Evolutionary conservation across 2,797 vertebrate genomes (phyloP).

Genomic region (Heliangelus exortis): DNA sequence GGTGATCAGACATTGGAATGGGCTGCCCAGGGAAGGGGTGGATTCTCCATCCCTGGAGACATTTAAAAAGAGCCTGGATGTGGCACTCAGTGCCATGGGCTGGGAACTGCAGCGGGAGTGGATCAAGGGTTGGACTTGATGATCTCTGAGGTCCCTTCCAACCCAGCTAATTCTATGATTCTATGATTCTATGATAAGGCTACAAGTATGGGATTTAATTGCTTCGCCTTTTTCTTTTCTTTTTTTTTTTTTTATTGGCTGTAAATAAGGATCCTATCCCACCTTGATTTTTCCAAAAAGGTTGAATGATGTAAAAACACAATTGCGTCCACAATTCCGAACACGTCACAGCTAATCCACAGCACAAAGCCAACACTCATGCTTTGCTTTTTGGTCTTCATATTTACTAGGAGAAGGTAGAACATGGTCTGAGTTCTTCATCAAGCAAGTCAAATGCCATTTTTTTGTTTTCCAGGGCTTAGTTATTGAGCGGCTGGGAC

Average conservation of each 20-base stretch:
- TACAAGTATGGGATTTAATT: not conserved
- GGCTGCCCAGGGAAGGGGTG: too few relatives aligned
- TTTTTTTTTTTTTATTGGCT: not conserved
- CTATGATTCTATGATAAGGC: too few relatives aligned
- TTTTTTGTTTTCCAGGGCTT: slow-evolving; percentile 81
- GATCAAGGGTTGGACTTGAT: too few relatives aligned
- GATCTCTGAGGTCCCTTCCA: too few relatives aligned
- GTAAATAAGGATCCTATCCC: not conserved
- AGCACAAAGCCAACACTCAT: not conserved
- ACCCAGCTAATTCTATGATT: too few relatives aligned
- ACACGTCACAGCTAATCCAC: not conserved
- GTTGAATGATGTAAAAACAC: not conserved
- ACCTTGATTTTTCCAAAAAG: not conserved
- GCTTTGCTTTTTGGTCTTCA: not conserved
- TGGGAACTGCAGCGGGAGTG: too few relatives aligned
- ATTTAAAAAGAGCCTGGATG: too few relatives aligned
- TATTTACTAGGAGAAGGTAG: not conserved
- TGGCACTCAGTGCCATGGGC: too few relatives aligned
- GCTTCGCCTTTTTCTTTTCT: not conserved
- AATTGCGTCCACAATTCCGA: not conserved
- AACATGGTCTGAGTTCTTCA: not conserved
- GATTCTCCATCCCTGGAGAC: too few relatives aligned
- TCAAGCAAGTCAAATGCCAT: not conserved
- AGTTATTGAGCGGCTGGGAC: slow-evolving; percentile 88
- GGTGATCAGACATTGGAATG: too few relatives aligned